A percentile compares a stretch with the other conserved stretches of the same genome.
phyloP scores from a whole-genome alignment of 2,113 vertebrate species.

The Ciconia maguari region DNA sequence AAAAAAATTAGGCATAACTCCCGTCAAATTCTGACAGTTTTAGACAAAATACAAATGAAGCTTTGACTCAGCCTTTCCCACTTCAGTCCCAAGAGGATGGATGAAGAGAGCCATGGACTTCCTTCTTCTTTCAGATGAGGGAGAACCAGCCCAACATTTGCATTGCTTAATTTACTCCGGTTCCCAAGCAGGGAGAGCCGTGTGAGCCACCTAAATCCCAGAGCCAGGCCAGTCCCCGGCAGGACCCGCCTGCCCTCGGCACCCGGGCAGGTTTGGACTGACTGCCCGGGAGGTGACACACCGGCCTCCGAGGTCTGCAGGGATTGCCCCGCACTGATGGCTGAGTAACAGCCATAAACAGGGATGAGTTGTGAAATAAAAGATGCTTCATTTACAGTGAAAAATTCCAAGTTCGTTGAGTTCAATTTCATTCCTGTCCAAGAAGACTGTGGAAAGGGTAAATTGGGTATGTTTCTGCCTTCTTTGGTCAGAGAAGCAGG shows the following conservation, averaged over 20 bases:
- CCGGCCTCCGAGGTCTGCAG: accelerated
- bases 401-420: not conserved
- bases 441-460: not conserved
- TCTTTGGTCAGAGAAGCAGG: not conserved
- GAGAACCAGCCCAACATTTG: not conserved
- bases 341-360: not conserved
- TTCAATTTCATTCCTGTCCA: not conserved
- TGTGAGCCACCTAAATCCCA: not conserved
- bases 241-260: not conserved
- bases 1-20: not conserved
- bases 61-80: not conserved
- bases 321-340: not conserved
- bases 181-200: not conserved
- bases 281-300: not conserved
- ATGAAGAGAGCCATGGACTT: not conserved
- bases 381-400: not conserved
- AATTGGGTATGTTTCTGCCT: not conserved
- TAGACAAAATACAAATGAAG: not conserved
- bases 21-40: not conserved
- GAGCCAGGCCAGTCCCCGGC: not conserved
- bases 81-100: not conserved
- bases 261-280: not conserved
- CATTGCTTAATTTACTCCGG: not conserved
- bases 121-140: not conserved
- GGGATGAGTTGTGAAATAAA: not conserved